Percentiles rank a stretch among this genome's conserved stretches.
These are phyloP conservation scores for Lepidurus packardi DNA, from an alignment of 1,140 invertebrate genomes.

Conservation along the genomic window DNA sequence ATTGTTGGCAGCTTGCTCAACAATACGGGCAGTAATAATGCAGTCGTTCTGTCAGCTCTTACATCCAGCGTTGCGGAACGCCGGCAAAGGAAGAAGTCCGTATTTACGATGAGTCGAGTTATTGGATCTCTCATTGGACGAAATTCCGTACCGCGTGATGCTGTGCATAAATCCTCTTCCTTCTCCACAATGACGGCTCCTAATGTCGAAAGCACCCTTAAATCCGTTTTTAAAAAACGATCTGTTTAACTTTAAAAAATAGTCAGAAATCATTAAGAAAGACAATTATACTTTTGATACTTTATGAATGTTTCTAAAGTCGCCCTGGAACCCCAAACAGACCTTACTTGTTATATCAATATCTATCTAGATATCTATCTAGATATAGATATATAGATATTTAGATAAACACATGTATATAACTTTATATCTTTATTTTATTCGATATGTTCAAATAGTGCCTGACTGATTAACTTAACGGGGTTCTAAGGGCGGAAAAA, in stretches of 20 bases:
- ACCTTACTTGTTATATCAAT: no score
- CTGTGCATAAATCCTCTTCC: constrained; percentile 22
- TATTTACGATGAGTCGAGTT: constrained; percentile 43
- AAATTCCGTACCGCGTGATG: constrained; percentile 34
- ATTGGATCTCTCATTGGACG: constrained; percentile 42
- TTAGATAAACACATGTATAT: no score
- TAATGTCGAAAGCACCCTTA: constrained; percentile 29
- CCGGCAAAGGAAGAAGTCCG: constrained; percentile 42
- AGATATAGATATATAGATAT: no score
- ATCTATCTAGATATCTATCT: no score
- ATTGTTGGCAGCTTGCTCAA: constrained; percentile 20
- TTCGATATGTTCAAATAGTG: no score
- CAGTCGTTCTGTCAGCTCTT: neutral
- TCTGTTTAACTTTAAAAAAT: constrained; percentile 20
- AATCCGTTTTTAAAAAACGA: constrained; percentile 32
- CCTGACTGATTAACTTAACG: no score
- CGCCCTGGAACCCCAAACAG: no score
- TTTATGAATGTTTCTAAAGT: neutral
- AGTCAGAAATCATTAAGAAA: neutral
- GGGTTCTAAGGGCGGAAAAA: no score
- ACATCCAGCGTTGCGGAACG: neutral
- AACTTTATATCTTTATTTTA: no score
- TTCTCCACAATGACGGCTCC: constrained; percentile 28
- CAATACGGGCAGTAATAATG: constrained; percentile 23
- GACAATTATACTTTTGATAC: neutral